Evolutionary conservation across 1,140 invertebrate species (phyloP), one percentile per base, ranked within the genome.

Genomic region (Temnothorax nylanderi): DNA sequence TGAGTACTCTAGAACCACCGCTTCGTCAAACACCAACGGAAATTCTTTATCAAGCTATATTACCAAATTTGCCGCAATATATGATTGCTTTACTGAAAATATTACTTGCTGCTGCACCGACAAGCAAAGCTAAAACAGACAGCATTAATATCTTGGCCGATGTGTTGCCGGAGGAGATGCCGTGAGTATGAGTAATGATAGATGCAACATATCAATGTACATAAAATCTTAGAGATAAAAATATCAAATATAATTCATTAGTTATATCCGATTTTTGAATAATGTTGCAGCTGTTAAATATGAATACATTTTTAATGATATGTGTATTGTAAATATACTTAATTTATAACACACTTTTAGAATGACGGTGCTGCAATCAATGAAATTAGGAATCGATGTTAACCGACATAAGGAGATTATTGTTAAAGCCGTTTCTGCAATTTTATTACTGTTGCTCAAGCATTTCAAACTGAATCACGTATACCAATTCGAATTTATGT

Each of bases 401-500:
- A 99, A 99, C 93, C 96, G 99, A 49, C 99, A 99, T 94, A 99
- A 99, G 94, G 99, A 99, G 96, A 99, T 99, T 58, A 99, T 99
- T 88, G 99, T 99, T 0, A 99, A 99, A 96, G 98, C 99, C 13
- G 98, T 99, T 0, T 99, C 99, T 56, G 99, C 98, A 4, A 98
- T 99, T 85, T 96, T 99, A 62, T 94, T 99, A 69, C 95, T 99
- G 11, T 96, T 99, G 54, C 95, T 99, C 64, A 99, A 99, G 95
- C 99, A 99, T 95, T 99, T 99, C 90, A 99, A 99, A 96, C 96
- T 99, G n/a, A 99, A 99, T 96, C 99, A 99, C 95, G 96, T 99
- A 16, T 99, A 99, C 95, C 98, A 99, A 95, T 99, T 99, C 96
- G 99, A 99, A 95, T 99, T 99, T 93, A 99, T 99, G 97, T 99